phyloP scores from a whole-genome alignment of 2,888 invertebrate species.

The Scaptomyza tumidula region DNA sequence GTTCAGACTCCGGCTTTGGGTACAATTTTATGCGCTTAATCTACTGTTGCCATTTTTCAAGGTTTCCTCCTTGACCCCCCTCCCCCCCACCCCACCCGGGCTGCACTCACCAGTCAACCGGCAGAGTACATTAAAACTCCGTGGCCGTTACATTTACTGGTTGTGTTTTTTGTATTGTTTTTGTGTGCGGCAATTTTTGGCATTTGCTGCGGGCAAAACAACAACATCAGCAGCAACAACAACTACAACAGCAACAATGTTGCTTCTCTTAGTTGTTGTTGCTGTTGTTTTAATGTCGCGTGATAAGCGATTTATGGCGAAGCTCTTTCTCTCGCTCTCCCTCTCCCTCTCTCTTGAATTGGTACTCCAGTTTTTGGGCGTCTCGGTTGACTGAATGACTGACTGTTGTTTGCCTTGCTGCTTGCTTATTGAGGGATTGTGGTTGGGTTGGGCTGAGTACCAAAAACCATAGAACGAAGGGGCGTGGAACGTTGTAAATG shows the following conservation, averaged over 20 bases:
- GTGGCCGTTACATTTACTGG: slow-evolving; percentile 71
- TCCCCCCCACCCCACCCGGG: background rate
- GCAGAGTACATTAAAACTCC: slow-evolving; percentile 76
- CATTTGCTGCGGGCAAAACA: slow-evolving; percentile 73
- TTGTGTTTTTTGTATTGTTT: slow-evolving; percentile 69
- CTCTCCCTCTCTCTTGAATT: slow-evolving; percentile 67
- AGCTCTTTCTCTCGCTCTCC: slow-evolving; percentile 67
- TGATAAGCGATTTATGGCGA: slow-evolving; percentile 78
- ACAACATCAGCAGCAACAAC: slow-evolving; percentile 23
- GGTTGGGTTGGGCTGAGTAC: background rate
- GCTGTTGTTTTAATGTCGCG: slow-evolving; percentile 74
- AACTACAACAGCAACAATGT: slow-evolving; percentile 28
- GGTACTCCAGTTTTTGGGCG: slow-evolving; percentile 72
- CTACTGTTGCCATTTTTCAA: slow-evolving; percentile 77
- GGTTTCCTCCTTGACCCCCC: slow-evolving; percentile 41
- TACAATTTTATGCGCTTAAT: slow-evolving; percentile 75
- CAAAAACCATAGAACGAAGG: slow-evolving; percentile 7
- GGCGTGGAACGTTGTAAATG: slow-evolving; percentile 6
- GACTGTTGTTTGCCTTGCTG: slow-evolving; percentile 32
- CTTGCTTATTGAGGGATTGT: slow-evolving; percentile 24
- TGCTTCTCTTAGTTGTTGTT: slow-evolving; percentile 25
- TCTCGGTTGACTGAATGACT: slow-evolving; percentile 69
- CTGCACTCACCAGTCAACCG: slow-evolving; percentile 34
- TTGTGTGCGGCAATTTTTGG: slow-evolving; percentile 78
- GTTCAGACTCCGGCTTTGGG: slow-evolving; percentile 11